Evolutionary conservation across 1,140 invertebrate species (phyloP).

Genomic region (Kradibia gibbosae): DNA sequence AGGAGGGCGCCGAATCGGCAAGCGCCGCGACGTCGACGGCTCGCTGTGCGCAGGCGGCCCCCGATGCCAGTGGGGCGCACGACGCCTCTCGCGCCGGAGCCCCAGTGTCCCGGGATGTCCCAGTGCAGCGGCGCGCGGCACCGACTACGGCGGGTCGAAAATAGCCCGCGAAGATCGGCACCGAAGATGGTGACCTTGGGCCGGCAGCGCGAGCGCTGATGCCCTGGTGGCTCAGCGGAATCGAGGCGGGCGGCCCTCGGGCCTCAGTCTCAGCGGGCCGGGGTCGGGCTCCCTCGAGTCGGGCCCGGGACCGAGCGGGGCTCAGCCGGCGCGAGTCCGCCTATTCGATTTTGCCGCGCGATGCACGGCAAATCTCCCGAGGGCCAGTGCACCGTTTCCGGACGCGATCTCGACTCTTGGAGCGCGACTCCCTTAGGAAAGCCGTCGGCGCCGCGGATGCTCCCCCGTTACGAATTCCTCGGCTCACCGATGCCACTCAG

Average conservation of each 20-base stretch:
- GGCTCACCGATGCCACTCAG: too few species aligned
- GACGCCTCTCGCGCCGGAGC: conserved; percentile 15
- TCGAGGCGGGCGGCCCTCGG: too few species aligned
- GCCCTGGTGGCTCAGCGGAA: not conserved
- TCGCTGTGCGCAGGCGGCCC: not conserved
- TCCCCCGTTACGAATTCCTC: too few species aligned
- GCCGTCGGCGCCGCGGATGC: not conserved
- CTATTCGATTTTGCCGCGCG: too few species aligned
- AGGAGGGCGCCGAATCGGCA: not conserved
- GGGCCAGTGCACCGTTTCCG: too few species aligned
- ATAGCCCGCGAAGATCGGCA: conserved; percentile 30
- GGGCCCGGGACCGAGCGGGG: too few species aligned
- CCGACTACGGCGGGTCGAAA: conserved; percentile 27
- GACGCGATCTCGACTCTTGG: too few species aligned
- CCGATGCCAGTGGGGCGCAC: conserved; percentile 21
- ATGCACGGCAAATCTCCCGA: too few species aligned
- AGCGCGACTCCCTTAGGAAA: too few species aligned
- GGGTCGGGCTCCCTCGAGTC: too few species aligned
- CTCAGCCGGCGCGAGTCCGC: too few species aligned
- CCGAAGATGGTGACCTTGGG: not conserved
- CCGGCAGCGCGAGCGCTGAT: not conserved
- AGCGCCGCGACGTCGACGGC: not conserved
- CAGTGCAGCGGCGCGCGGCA: conserved; percentile 8
- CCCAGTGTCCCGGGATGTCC: conserved; percentile 4
- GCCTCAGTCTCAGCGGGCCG: too few species aligned